Percentiles rank a stretch among this genome's conserved stretches.
Evolutionary conservation across 2,113 vertebrate genomes (phyloP).

Genomic region (Pedetes capensis): DNA sequence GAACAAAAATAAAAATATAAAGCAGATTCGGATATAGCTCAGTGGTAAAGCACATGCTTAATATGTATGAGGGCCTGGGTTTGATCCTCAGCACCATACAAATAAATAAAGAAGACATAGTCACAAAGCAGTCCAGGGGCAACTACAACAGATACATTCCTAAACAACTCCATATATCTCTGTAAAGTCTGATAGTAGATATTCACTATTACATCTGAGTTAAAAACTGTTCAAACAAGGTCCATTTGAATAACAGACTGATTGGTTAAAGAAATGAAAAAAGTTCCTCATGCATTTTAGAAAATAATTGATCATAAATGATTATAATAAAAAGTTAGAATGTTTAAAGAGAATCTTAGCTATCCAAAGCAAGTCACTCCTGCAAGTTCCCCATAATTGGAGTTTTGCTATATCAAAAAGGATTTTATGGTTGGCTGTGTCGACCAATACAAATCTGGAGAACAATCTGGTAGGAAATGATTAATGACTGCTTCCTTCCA

Average conservation of each 20-base stretch:
- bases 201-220: neutral
- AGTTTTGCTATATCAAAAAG: conserved; percentile 2
- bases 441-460: neutral
- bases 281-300: neutral
- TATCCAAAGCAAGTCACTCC: neutral
- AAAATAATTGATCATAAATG: neutral
- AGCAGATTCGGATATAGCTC: neutral
- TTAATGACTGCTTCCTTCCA: conserved; percentile 41
- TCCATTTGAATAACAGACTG: neutral
- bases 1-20: neutral
- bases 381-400: neutral
- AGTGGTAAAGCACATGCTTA: neutral
- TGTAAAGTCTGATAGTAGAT: neutral
- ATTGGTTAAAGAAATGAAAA: neutral
- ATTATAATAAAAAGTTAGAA: conserved; percentile 1
- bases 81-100: neutral
- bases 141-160: neutral
- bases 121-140: neutral
- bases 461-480: conserved; percentile 53
- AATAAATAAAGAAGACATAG: neutral
- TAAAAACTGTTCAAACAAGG: neutral
- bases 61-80: neutral
- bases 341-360: neutral
- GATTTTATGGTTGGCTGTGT: conserved; percentile 10
- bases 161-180: neutral